Conservation (phyloP, 2,888 invertebrate genomes). For the Anthophora plumipes region DNA sequence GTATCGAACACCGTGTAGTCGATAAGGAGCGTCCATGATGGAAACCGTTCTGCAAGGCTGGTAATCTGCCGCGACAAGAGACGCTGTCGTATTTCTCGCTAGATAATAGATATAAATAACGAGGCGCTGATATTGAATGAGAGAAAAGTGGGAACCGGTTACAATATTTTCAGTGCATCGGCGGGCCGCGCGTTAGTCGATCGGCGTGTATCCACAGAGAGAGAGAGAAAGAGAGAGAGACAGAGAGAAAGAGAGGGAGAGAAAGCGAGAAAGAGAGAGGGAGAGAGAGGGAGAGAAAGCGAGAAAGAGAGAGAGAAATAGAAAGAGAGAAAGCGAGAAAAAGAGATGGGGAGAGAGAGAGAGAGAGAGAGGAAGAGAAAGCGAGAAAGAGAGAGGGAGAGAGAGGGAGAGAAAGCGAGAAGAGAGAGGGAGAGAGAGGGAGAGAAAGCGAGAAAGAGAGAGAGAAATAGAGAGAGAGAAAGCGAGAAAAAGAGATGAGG, state of each 20-base stretch:
- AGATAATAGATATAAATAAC: slow-evolving; percentile 50
- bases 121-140: slow-evolving; percentile 41
- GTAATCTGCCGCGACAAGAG: slow-evolving; percentile 44
- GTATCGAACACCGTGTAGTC: too few relatives aligned
- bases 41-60: slow-evolving; percentile 9
- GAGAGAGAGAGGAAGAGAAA: too few relatives aligned
- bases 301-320: too few relatives aligned
- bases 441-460: not conserved
- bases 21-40: not conserved
- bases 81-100: slow-evolving; percentile 39
- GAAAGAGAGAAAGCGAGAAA: too few relatives aligned
- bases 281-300: not conserved
- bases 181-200: slow-evolving; percentile 31
- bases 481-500: too few relatives aligned
- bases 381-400: too few relatives aligned
- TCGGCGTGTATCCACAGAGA: not conserved
- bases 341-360: not conserved
- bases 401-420: not conserved
- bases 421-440: too few relatives aligned
- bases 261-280: too few relatives aligned
- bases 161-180: slow-evolving; percentile 46
- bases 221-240: too few relatives aligned
- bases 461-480: too few relatives aligned
- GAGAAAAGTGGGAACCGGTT: slow-evolving; percentile 56
- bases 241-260: not conserved